Conservation (phyloP, 2,888 invertebrate species). For the Choristoneura rosaceana region DNA sequence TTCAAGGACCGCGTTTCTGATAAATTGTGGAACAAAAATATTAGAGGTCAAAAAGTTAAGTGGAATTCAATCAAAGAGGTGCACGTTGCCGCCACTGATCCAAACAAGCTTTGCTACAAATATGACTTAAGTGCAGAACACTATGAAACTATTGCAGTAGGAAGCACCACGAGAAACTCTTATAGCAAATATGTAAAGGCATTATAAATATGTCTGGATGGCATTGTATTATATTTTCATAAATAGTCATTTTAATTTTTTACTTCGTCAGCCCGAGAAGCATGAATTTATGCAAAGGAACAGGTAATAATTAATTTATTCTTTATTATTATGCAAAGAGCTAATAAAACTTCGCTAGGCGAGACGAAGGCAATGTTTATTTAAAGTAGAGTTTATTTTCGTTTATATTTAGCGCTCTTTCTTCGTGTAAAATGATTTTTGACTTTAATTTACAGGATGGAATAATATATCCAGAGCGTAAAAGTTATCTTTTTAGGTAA, state of each 20-base stretch:
- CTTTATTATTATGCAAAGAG: slow-evolving; percentile 14
- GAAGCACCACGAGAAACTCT: too few species aligned
- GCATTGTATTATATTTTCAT: not conserved
- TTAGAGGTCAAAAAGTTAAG: too few species aligned
- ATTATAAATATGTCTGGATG: not conserved
- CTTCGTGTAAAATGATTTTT: not conserved
- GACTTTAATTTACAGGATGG: not conserved
- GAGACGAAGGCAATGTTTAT: slow-evolving; percentile 9
- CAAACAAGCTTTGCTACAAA: too few species aligned
- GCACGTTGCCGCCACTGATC: too few species aligned
- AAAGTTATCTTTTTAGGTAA: too few species aligned
- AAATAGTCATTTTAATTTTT: slow-evolving; percentile 1
- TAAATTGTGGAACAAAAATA: too few species aligned
- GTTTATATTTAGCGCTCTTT: not conserved
- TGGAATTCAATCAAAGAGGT: too few species aligned
- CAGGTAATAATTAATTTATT: slow-evolving; percentile 11
- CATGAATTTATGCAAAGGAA: slow-evolving; percentile 11
- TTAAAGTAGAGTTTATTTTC: slow-evolving; percentile 10
- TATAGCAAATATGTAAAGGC: too few species aligned
- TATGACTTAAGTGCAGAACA: too few species aligned
- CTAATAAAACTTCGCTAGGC: slow-evolving; percentile 1
- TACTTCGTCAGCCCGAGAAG: not conserved
- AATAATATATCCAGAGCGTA: not conserved
- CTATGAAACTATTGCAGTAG: too few species aligned
- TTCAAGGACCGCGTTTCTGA: too few species aligned